Percentiles rank a stretch among this genome's conserved stretches.
Evolutionary conservation across 2,888 invertebrate species (phyloP).

Genomic region (Euplexia lucipara): DNA sequence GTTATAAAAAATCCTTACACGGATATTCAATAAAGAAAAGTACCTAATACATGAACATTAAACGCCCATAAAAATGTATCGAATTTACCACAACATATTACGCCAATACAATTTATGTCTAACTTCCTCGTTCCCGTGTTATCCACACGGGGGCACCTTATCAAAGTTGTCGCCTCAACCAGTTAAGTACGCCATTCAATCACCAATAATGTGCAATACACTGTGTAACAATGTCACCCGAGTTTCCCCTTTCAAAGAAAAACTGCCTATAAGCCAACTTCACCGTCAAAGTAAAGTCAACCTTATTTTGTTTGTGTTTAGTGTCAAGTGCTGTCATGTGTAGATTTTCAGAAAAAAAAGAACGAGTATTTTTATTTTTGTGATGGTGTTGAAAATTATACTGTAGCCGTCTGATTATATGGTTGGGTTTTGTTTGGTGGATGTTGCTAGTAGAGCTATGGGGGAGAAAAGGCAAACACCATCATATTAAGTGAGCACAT

Average conservation of each 20-base stretch:
- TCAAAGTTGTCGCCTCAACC: slow-evolving; percentile 86
- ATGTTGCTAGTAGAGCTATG: slow-evolving; percentile 65
- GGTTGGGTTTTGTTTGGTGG: slow-evolving; percentile 60
- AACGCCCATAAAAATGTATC: slow-evolving; percentile 45
- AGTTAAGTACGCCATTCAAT: slow-evolving; percentile 88
- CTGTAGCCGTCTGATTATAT: fast-evolving
- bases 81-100: slow-evolving; percentile 48
- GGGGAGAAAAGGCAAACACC: slow-evolving; percentile 89
- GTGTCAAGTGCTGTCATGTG: slow-evolving; percentile 38
- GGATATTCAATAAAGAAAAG: slow-evolving; percentile 21
- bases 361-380: slow-evolving; percentile 77
- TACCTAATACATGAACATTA: slow-evolving; percentile 34
- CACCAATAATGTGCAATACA: slow-evolving; percentile 91
- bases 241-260: slow-evolving; percentile 73
- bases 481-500: slow-evolving; percentile 91
- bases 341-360: slow-evolving; percentile 77
- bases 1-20: slow-evolving; percentile 10
- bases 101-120: slow-evolving; percentile 54
- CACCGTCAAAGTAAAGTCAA: slow-evolving; percentile 55
- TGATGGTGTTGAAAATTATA: slow-evolving; percentile 35
- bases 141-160: slow-evolving; percentile 85
- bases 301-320: slow-evolving; percentile 55
- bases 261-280: slow-evolving; percentile 63
- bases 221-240: slow-evolving; percentile 89
- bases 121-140: slow-evolving; percentile 70